A percentile compares a stretch with the other conserved stretches of the same genome.
These are phyloP conservation scores for Girardia tigrina DNA, from an alignment of 2,888 invertebrate species.

Conservation along the genomic window DNA sequence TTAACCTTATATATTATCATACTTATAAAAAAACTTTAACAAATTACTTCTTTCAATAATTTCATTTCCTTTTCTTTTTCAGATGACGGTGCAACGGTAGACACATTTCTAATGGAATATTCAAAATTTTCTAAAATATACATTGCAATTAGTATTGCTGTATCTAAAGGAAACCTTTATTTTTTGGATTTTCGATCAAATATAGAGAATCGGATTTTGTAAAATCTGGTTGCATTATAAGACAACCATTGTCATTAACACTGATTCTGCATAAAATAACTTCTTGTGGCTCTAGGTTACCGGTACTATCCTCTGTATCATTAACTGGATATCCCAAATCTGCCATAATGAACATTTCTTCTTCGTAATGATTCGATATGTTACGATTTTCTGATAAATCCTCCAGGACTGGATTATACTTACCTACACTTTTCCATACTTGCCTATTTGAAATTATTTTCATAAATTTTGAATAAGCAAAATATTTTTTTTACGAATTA, in stretches of 20 bases:
- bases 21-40: too few relatives aligned
- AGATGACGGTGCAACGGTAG: neutral
- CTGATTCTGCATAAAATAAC: neutral
- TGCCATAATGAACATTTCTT: conserved; percentile 10
- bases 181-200: neutral
- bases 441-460: neutral
- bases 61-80: conserved; percentile 19
- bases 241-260: neutral
- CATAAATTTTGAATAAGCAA: neutral
- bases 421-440: neutral
- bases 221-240: conserved; percentile 1
- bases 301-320: neutral
- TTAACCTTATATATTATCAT: too few relatives aligned
- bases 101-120: neutral
- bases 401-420: neutral
- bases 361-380: neutral
- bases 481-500: too few relatives aligned
- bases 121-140: neutral
- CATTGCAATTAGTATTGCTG: neutral
- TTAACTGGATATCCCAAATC: conserved; percentile 17
- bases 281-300: neutral
- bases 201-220: neutral
- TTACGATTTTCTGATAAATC: neutral
- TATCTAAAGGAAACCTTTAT: neutral
- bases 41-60: conserved; percentile 17